Evolutionary conservation across 2,797 vertebrate genomes (phyloP).

Genomic region (Phrynocephalus forsythii): DNA sequence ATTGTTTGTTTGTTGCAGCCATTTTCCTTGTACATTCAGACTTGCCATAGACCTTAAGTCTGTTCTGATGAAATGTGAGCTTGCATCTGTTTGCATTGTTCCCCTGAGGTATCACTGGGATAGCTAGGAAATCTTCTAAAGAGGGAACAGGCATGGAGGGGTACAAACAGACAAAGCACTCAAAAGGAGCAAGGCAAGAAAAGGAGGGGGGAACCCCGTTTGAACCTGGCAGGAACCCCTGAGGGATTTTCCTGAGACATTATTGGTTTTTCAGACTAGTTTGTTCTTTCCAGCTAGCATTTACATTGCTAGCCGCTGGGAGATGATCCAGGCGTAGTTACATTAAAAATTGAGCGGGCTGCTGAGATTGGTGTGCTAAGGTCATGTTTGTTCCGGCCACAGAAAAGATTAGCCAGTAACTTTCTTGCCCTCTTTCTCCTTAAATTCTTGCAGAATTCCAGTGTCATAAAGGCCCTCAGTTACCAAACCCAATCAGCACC

Average conservation of each 20-base stretch:
- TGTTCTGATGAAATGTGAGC: not conserved
- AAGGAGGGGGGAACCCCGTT: not conserved
- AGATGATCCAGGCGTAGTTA: not conserved
- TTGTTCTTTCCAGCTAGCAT: not conserved
- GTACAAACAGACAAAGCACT: not conserved
- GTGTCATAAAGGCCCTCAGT: not conserved
- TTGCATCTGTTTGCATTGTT: not conserved
- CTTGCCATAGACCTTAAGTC: not conserved
- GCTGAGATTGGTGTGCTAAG: not conserved
- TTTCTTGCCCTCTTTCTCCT: not conserved
- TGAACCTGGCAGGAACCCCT: not conserved
- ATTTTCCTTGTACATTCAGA: not conserved
- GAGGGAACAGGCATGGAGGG: not conserved
- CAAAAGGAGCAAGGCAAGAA: not conserved
- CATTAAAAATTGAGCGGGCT: not conserved
- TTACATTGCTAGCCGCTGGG: conserved; percentile 1
- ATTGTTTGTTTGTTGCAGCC: no score
- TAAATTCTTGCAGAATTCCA: not conserved
- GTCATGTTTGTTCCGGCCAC: not conserved
- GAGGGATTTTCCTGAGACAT: not conserved
- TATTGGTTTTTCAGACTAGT: conserved; percentile 4
- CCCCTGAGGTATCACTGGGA: not conserved
- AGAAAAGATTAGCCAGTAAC: not conserved
- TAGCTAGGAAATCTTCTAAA: conserved; percentile 3
- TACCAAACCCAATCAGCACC: not conserved